phyloP scores from a whole-genome alignment of 1,140 invertebrate species.

The Ditylenchus dipsaci region DNA sequence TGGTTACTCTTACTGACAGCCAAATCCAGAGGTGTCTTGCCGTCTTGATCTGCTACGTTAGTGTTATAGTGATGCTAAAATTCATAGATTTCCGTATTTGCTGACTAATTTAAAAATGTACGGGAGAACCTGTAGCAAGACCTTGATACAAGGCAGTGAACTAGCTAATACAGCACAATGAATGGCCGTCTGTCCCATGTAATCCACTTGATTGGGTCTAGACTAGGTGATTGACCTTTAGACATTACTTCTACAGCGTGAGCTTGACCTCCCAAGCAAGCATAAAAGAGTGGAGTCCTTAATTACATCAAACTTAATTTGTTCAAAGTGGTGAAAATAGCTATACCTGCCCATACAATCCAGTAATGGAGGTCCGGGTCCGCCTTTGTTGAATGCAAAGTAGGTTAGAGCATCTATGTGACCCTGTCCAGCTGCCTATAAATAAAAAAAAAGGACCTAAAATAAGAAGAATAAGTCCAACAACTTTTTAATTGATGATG shows the following conservation, averaged over 20 bases:
- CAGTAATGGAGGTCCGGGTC: slow-evolving; percentile 12
- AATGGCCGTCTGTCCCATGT: slow-evolving; percentile 25
- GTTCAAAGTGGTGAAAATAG: not conserved
- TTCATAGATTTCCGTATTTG: not conserved
- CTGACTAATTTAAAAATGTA: no score
- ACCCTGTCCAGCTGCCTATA: slow-evolving; percentile 23
- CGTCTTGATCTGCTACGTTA: not conserved
- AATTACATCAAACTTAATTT: not conserved
- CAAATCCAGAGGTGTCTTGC: not conserved
- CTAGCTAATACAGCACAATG: slow-evolving; percentile 43
- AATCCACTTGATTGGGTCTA: slow-evolving; percentile 23
- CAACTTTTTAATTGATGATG: no score
- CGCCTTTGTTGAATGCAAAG: slow-evolving; percentile 23
- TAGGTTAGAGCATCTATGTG: slow-evolving; percentile 21
- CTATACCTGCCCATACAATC: slow-evolving; percentile 22
- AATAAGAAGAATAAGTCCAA: slow-evolving; percentile 6
- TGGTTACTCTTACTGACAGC: not conserved
- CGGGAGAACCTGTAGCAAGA: slow-evolving; percentile 17
- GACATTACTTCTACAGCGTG: slow-evolving; percentile 36
- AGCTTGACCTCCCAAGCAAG: slow-evolving; percentile 41
- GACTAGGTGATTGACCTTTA: not conserved
- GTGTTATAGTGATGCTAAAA: not conserved
- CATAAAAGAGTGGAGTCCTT: slow-evolving; percentile 42
- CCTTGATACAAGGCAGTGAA: slow-evolving; percentile 30
- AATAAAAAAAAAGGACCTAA: not conserved